These are phyloP conservation scores for Smutsia temminckii DNA, from an alignment of 2,797 vertebrate genomes.

Conservation along the genomic window DNA sequence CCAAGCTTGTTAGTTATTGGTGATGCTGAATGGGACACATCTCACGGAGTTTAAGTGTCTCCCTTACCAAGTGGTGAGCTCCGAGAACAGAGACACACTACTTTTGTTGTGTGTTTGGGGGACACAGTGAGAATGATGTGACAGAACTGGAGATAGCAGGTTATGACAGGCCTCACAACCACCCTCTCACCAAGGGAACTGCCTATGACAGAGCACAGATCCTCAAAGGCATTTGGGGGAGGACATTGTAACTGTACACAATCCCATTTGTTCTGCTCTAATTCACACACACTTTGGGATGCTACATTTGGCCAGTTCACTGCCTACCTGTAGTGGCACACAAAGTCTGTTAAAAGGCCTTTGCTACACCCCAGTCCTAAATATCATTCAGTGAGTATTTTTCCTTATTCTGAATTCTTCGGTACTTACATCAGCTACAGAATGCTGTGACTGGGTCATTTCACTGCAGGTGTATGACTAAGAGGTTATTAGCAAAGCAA, in stretches of 20 bases:
- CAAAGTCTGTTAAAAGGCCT: neutral
- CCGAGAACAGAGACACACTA: neutral
- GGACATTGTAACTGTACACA: neutral
- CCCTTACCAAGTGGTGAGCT: neutral
- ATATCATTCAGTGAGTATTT: neutral
- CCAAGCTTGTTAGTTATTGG: fast-evolving
- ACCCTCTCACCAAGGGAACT: too few relatives aligned
- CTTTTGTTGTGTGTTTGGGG: too few relatives aligned
- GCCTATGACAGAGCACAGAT: neutral
- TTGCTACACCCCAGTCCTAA: neutral
- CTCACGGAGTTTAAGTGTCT: neutral
- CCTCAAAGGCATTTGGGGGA: neutral
- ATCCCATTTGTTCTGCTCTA: neutral
- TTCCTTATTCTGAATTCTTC: neutral
- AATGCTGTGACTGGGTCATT: neutral
- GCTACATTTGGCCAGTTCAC: neutral
- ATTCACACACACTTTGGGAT: neutral
- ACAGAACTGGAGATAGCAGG: neutral
- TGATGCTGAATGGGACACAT: neutral
- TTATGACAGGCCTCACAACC: neutral
- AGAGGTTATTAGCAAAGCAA: neutral
- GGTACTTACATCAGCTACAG: neutral
- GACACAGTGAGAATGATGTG: neutral
- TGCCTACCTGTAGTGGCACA: neutral
- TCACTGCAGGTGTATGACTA: neutral